These are phyloP conservation scores for Alauda arvensis DNA, from an alignment of 2,797 vertebrate genomes.

Conservation along the genomic window DNA sequence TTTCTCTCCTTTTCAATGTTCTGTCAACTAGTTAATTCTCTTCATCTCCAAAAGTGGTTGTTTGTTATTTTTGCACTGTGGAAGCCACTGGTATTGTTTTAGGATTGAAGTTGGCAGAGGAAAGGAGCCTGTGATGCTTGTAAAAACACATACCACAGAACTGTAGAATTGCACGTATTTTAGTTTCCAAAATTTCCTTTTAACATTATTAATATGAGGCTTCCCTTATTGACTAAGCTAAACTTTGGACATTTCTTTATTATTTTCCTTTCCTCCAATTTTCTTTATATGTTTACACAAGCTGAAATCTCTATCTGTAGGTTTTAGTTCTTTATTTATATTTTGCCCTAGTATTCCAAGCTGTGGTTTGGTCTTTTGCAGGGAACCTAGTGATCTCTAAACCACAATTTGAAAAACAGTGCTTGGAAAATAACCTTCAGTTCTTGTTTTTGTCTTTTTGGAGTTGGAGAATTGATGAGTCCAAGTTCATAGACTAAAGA, in stretches of 20 bases:
- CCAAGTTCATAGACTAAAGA: background rate
- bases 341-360: background rate
- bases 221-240: background rate
- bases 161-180: background rate
- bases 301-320: background rate
- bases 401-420: constrained; percentile 2
- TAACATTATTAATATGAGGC: background rate
- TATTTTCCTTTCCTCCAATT: background rate
- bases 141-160: background rate
- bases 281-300: background rate
- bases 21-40: background rate
- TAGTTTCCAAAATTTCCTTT: background rate
- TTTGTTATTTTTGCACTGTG: background rate
- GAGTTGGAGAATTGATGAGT: background rate
- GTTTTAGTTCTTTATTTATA: background rate
- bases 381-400: background rate
- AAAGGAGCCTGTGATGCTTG: background rate
- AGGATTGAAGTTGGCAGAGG: background rate
- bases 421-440: background rate
- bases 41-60: background rate
- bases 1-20: background rate
- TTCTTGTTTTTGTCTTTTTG: constrained; percentile 14
- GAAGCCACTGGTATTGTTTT: background rate
- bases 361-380: background rate
- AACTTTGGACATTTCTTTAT: background rate